These are phyloP conservation scores for Ephialtes manifestator DNA, from an alignment of 2,888 invertebrate species.

Conservation along the genomic window DNA sequence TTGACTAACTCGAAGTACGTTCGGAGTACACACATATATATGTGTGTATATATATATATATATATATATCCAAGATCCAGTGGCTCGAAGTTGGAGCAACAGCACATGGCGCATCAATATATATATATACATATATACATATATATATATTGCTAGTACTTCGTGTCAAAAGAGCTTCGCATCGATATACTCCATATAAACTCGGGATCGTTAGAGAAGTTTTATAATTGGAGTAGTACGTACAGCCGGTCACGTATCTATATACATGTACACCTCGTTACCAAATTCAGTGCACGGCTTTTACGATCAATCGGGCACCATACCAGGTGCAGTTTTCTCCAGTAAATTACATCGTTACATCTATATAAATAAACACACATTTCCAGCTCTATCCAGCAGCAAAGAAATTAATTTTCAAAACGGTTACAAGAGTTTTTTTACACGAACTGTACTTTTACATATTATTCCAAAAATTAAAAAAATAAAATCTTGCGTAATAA, in stretches of 20 bases:
- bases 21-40: constrained; percentile 6
- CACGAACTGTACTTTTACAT: not conserved
- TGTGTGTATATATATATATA: constrained; percentile 3
- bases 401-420: not conserved
- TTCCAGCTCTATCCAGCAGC: not conserved
- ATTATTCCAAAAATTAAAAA: not conserved
- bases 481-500: no score
- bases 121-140: constrained; percentile 23
- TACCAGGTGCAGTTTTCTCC: constrained; percentile 5
- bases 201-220: constrained; percentile 57
- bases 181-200: constrained; percentile 29
- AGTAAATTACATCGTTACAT: constrained; percentile 15
- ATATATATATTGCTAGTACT: constrained; percentile 18
- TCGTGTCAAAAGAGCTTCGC: constrained; percentile 33
- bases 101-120: constrained; percentile 8
- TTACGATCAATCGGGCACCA: constrained; percentile 21
- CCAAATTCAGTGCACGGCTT: constrained; percentile 31
- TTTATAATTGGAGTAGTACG: constrained; percentile 55
- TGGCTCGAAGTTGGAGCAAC: constrained; percentile 30
- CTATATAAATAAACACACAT: not conserved
- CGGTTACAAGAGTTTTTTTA: not conserved
- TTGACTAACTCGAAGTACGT: constrained; percentile 30
- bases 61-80: constrained; percentile 23
- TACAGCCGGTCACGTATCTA: not conserved
- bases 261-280: constrained; percentile 9